Conservation (phyloP, 2,113 vertebrate species). For the Indicator maculatus region DNA sequence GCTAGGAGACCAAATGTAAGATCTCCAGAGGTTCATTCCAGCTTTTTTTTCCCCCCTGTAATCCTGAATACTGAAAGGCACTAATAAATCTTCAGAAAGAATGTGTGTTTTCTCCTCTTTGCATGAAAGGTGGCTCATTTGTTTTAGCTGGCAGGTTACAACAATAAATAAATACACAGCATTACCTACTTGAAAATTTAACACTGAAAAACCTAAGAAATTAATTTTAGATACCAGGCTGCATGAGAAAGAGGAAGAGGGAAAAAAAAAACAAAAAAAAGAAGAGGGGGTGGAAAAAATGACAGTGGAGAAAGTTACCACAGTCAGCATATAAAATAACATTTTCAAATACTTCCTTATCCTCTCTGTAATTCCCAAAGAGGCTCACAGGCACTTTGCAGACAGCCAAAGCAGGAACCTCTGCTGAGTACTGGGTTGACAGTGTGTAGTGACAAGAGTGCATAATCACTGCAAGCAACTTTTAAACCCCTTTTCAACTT, state of each 20-base stretch:
- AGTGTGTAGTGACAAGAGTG: neutral
- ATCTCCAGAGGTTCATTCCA: slow-evolving; percentile 19
- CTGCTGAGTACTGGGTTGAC: neutral
- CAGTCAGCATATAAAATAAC: neutral
- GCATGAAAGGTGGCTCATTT: neutral
- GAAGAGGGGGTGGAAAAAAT: fast-evolving
- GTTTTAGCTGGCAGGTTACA: neutral
- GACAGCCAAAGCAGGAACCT: neutral
- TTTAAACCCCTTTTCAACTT: neutral
- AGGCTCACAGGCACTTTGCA: neutral
- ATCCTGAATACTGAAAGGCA: neutral
- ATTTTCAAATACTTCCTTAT: slow-evolving; percentile 3
- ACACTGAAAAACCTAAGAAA: neutral
- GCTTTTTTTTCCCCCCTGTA: neutral
- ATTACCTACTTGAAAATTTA: neutral
- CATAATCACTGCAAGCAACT: neutral
- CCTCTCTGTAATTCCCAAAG: neutral
- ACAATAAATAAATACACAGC: neutral
- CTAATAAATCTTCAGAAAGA: slow-evolving; percentile 22
- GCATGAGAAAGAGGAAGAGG: neutral
- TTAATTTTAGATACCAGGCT: neutral
- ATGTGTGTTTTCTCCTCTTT: neutral
- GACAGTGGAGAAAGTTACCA: neutral
- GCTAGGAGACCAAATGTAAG: neutral
- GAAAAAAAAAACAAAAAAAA: neutral